Evolutionary conservation across 37 sponge, comb jelly and placozoan genomes (phyloP), one percentile per base, ranked within the genome.

Genomic region (Diacarnus erythraeanus): DNA sequence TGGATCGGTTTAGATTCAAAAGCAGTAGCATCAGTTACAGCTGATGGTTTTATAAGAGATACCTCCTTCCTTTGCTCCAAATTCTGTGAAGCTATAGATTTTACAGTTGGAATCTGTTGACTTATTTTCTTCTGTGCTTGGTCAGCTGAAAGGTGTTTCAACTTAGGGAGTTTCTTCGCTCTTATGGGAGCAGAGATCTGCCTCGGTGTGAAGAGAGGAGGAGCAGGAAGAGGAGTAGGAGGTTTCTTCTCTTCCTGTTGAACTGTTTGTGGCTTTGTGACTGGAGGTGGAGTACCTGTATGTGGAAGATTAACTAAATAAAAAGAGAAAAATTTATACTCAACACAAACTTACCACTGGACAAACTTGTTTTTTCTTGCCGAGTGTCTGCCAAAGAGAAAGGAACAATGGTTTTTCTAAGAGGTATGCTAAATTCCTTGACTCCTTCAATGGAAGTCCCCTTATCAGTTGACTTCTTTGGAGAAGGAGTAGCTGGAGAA

Each of bases 401-500:
- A 39, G 42, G 33, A 6, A 37, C 64, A 38, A 40, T 26, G 0
- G 81, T n/a, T 47, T 80, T 86, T 23, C 69, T 39, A 34, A 86
- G 60, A 38, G 76, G 81, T 22, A 86, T 80, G 68, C 64, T 72
- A 22, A 71, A 60, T 10, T 72, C 58, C 8, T 47, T 25, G 8
- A 38, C 25, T 3, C 37, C 68, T 67, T 35, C 68, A 29, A 5
- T 26, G 1, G 42, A 3, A 8, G 36, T 39, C 23, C 38, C 35
- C 47, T 20, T n/a, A 27, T 15, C 64, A 63, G 4, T 30, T 30
- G 18, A 30, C 20, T 25, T 6, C 20, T n/a, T n/a, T n/a, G n/a
- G n/a, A n/a, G n/a, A n/a, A n/a, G n/a, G n/a, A n/a, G n/a, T n/a
- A 8, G 5, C 30, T 25, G 59, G 35, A 38, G 1, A 15, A 57